Evolutionary conservation across 2,797 vertebrate species (phyloP).

Genomic region (Acanthiza pusilla): DNA sequence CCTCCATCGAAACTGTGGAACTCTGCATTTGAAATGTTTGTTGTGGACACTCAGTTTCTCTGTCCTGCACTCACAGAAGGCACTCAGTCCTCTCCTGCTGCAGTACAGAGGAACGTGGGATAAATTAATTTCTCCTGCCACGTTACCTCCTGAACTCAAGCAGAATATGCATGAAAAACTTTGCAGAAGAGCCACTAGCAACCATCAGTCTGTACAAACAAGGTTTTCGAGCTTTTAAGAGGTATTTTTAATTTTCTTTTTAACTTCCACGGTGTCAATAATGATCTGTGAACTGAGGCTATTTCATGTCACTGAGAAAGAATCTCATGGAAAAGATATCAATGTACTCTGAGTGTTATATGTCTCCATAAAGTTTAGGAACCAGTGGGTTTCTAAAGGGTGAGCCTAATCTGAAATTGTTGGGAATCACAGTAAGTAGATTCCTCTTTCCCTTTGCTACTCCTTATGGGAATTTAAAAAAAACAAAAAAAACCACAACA

Average conservation of each 20-base stretch:
- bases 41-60: not conserved
- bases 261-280: not conserved
- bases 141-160: not conserved
- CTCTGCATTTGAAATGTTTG: not conserved
- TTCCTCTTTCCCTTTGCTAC: not conserved
- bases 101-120: not conserved
- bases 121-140: not conserved
- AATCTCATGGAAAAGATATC: not conserved
- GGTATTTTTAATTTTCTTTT: not conserved
- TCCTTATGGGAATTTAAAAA: not conserved
- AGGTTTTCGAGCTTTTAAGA: not conserved
- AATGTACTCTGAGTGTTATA: not conserved
- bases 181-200: not conserved
- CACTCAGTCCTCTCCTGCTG: not conserved
- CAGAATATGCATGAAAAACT: not conserved
- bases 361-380: not conserved
- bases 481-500: too few relatives aligned
- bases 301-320: not conserved
- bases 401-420: not conserved
- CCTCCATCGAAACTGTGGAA: not conserved
- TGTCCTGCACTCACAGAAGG: too few relatives aligned
- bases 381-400: not conserved
- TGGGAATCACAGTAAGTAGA: not conserved
- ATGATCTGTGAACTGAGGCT: not conserved
- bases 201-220: not conserved